Conservation (phyloP, 2,797 vertebrate species). For the Lutjanus argentimaculatus region DNA sequence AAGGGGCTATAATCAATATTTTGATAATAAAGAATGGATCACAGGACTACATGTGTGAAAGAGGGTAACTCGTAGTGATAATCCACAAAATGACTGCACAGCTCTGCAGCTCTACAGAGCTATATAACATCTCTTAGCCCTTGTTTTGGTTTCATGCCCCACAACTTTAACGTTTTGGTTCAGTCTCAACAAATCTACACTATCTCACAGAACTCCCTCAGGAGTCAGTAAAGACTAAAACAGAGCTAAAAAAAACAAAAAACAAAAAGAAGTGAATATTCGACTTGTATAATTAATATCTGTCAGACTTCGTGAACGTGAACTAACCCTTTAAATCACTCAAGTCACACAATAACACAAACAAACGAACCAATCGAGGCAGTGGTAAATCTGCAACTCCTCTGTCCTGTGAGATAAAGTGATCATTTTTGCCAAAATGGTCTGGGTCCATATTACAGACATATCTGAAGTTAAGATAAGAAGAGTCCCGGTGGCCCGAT, state of each 20-base stretch:
- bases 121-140: not conserved
- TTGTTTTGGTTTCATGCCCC: not conserved
- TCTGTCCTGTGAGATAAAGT: too few species aligned
- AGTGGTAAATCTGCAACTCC: too few species aligned
- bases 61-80: not conserved
- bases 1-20: not conserved
- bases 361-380: too few species aligned
- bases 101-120: not conserved
- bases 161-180: not conserved
- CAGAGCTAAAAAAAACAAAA: not conserved
- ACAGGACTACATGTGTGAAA: not conserved
- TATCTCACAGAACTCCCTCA: not conserved
- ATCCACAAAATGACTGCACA: not conserved
- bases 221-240: not conserved
- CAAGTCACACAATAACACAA: too few species aligned
- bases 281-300: too few species aligned
- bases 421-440: too few species aligned
- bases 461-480: too few species aligned
- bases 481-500: too few species aligned
- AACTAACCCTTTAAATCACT: too few species aligned
- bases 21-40: not conserved
- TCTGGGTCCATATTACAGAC: too few species aligned
- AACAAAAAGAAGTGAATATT: too few species aligned
- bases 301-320: not conserved
- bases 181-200: not conserved